phyloP scores from a whole-genome alignment of 2,888 invertebrate genomes.

The Oeneis ivallda region DNA sequence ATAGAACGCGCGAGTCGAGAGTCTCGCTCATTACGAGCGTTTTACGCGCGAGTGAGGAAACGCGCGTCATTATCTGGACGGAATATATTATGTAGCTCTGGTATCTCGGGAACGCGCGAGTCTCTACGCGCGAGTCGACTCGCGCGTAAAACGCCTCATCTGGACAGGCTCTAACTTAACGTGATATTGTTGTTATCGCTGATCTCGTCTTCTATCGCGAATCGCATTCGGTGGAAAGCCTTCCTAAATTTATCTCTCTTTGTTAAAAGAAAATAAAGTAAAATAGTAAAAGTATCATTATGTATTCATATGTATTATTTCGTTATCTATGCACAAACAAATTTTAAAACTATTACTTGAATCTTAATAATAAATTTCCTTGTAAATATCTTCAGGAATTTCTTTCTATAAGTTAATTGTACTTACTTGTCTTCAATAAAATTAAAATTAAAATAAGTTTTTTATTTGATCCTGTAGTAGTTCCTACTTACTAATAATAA shows the following conservation, averaged over 20 bases:
- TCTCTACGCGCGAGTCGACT: no score
- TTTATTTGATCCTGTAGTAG: slow-evolving; percentile 26
- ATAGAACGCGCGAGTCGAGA: no score
- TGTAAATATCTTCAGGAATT: slow-evolving; percentile 78
- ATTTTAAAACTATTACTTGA: slow-evolving; percentile 58
- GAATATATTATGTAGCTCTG: no score
- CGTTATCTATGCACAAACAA: slow-evolving; percentile 41
- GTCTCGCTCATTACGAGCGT: no score
- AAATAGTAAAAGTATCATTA: slow-evolving; percentile 22
- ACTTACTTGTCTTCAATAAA: slow-evolving; percentile 77
- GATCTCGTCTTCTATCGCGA: background rate
- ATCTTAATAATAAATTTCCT: slow-evolving; percentile 67
- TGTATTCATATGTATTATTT: slow-evolving; percentile 30
- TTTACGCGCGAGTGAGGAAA: no score
- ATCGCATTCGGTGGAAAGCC: slow-evolving; percentile 1
- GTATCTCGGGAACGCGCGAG: no score
- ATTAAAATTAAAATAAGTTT: slow-evolving; percentile 40
- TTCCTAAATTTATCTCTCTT: slow-evolving; percentile 28
- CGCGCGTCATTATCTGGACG: no score
- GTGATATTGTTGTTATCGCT: background rate
- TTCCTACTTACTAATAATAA: no score
- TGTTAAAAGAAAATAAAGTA: slow-evolving; percentile 35
- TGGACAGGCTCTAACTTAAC: no score
- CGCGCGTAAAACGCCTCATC: no score
- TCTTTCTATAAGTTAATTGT: slow-evolving; percentile 76